Evolutionary conservation across 2,888 invertebrate species (phyloP).

Genomic region (Calliopum simillimum): DNA sequence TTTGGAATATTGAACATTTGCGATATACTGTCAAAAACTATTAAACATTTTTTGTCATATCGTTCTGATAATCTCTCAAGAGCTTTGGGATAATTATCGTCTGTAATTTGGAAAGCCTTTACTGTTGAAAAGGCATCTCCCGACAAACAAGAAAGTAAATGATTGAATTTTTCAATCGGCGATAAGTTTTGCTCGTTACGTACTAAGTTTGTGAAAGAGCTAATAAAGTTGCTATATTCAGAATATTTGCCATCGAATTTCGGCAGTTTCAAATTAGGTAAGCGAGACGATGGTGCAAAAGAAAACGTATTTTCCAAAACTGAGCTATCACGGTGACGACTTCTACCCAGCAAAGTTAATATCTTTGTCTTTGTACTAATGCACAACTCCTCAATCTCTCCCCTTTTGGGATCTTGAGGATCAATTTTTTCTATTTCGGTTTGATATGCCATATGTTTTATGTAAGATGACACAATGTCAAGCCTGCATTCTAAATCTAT

Average conservation of each 20-base stretch:
- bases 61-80: not conserved
- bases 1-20: slow-evolving; percentile 6
- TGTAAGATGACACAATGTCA: slow-evolving; percentile 34
- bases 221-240: slow-evolving; percentile 37
- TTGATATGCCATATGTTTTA: slow-evolving; percentile 30
- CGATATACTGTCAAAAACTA: slow-evolving; percentile 3
- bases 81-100: slow-evolving; percentile 5
- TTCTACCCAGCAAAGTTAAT: slow-evolving; percentile 8
- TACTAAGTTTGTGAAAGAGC: slow-evolving; percentile 4
- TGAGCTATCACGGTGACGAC: not conserved
- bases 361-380: slow-evolving; percentile 27
- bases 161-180: slow-evolving; percentile 20
- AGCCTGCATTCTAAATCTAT: slow-evolving; percentile 33
- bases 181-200: slow-evolving; percentile 1
- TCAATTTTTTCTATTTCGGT: slow-evolving; percentile 20
- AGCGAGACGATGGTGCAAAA: not conserved
- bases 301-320: slow-evolving; percentile 19
- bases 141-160: not conserved
- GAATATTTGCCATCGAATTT: slow-evolving; percentile 36
- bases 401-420: slow-evolving; percentile 6
- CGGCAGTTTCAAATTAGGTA: slow-evolving; percentile 27
- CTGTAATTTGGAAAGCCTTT: slow-evolving; percentile 1
- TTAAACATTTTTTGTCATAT: slow-evolving; percentile 14
- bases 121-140: slow-evolving; percentile 15
- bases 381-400: slow-evolving; percentile 32